Percentiles rank a stretch among this genome's conserved stretches.
Conservation (phyloP, 2,888 invertebrate species). For the Philopedon plagiatum region DNA sequence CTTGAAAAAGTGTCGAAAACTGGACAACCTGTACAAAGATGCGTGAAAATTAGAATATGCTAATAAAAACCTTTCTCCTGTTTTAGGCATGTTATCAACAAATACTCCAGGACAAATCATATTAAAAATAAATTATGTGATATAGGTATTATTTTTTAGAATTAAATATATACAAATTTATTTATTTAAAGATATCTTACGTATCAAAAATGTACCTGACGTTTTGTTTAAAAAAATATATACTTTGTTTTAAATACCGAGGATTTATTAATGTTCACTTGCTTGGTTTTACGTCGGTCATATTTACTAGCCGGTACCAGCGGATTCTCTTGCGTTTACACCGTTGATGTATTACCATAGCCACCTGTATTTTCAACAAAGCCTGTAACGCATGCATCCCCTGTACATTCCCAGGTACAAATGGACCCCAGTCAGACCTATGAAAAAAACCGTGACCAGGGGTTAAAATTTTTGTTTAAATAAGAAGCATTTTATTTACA, state of each 20-base stretch:
- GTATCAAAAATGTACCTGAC: conserved; percentile 32
- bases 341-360: no score
- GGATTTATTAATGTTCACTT: no score
- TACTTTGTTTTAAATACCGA: conserved; percentile 6
- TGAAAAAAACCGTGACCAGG: background rate
- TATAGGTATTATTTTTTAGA: background rate
- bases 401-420: no score
- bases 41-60: no score
- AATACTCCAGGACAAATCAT: conserved; percentile 79
- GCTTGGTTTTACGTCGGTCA: no score
- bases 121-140: conserved; percentile 17
- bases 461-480: conserved; percentile 20
- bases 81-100: conserved; percentile 83
- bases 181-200: conserved; percentile 3
- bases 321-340: no score
- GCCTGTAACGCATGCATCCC: no score
- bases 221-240: conserved; percentile 16
- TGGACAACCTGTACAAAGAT: no score
- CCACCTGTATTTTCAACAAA: no score
- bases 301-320: no score
- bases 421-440: no score
- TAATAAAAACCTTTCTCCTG: conserved; percentile 15
- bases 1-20: no score
- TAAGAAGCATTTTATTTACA: conserved; percentile 36
- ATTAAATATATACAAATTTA: background rate